Evolutionary conservation across 2,888 invertebrate genomes (phyloP), one percentile per base, ranked within the genome.

Genomic region (Callinectes sapidus): DNA sequence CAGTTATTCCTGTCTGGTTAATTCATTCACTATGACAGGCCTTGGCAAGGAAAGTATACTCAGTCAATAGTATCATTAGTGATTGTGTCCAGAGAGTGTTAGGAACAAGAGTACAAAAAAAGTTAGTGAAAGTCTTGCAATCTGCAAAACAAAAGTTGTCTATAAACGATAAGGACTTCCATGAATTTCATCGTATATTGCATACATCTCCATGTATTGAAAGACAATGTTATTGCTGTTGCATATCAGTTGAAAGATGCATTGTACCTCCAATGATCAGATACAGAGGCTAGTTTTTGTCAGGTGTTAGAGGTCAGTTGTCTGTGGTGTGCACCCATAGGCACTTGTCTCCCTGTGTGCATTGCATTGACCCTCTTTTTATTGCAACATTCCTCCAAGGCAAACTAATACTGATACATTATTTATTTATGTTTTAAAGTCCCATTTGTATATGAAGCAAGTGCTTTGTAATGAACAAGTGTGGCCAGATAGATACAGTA

Each of bases 401-500:
- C 35, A 48, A 85, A 81, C 35, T 54, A 86, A 66, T 87, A 85
- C 28, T 61, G 32, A 71, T 92, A 86, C 89, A 92, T 92, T 35
- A 91, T 91, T 91, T 91, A 91, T 91, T 91, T 89, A 89, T 81
- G 55, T 55, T 55, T 61, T 35, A 55, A 54, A 81, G 81, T 87
- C 55, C 14, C 35, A 13, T 89, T 48, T 89, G 35, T 77, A 16
- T 85, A 85, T 81, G 54, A 32, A 85, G 85, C 61, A 81, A 85
- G 92, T 92, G 89, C 48, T 86, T 39, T 77, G 35, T 55, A 89
- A 92, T 89, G 89, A 92, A 39, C 89, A 92, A 85, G 81, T 85
- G 85, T 14, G 23, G 35, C n/a, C 39, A 85, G 66, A 87, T 61
- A 35, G n/a, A 10, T 66, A 10, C 28, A 85, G n/a, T 85, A 28